These are phyloP conservation scores for Melanotaenia nigrans DNA, from an alignment of 2,797 vertebrate species.

Conservation along the genomic window DNA sequence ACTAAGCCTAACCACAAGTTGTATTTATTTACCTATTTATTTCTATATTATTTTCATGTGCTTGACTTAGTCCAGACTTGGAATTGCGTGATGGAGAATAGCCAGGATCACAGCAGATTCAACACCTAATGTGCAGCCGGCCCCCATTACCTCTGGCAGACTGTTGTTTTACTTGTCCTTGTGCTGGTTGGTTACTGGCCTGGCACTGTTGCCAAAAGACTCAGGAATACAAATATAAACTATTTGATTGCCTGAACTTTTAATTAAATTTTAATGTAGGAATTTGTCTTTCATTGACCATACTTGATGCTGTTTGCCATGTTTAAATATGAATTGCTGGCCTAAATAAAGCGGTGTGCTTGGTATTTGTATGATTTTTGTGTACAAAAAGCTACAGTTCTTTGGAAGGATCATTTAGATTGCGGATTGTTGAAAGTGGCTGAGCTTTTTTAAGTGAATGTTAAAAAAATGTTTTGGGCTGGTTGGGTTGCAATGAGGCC, in stretches of 20 bases:
- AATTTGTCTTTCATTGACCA: slow-evolving; percentile 25
- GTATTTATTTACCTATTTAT: slow-evolving; percentile 76
- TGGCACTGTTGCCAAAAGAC: slow-evolving; percentile 54
- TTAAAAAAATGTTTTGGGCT: slow-evolving; percentile 19
- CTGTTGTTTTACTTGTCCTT: slow-evolving; percentile 8
- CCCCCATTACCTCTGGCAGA: slow-evolving; percentile 17
- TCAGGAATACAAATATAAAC: slow-evolving; percentile 54
- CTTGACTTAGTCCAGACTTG: slow-evolving; percentile 17
- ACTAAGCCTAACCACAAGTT: slow-evolving; percentile 25
- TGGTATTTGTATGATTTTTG: slow-evolving; percentile 10
- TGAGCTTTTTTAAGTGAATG: slow-evolving; percentile 26
- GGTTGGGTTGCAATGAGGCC: slow-evolving; percentile 44
- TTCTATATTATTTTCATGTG: slow-evolving; percentile 24
- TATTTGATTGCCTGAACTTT: slow-evolving; percentile 39
- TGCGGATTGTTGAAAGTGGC: neutral
- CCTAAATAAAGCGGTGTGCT: slow-evolving; percentile 1
- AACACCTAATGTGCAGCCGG: slow-evolving; percentile 35
- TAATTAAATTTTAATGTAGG: slow-evolving; percentile 3
- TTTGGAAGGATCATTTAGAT: slow-evolving; percentile 7
- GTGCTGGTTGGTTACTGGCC: slow-evolving; percentile 1
- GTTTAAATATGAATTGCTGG: slow-evolving; percentile 15
- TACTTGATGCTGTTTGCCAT: slow-evolving; percentile 20
- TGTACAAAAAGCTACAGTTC: slow-evolving; percentile 16
- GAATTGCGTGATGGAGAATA: slow-evolving; percentile 7
- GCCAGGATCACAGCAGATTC: slow-evolving; percentile 27